Conservation (phyloP, 1,140 invertebrate species). For the Drosophila tsacasi region DNA sequence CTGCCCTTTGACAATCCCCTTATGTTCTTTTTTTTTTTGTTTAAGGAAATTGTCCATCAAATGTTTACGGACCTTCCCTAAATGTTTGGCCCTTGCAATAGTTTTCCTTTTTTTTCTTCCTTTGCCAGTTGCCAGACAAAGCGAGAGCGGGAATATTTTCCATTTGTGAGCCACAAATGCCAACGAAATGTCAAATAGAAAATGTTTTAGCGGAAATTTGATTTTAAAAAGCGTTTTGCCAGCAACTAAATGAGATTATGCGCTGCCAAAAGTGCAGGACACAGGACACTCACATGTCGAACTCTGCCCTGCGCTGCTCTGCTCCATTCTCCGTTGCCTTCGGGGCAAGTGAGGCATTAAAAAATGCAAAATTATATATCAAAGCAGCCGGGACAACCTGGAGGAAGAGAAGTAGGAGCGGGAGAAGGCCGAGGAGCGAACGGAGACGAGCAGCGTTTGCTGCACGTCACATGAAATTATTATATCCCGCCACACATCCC, state of each 20-base stretch:
- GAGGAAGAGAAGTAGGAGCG: slow-evolving; percentile 11
- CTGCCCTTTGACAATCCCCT: slow-evolving; percentile 1
- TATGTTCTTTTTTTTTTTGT: not conserved
- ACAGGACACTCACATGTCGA: slow-evolving; percentile 61
- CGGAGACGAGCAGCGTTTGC: slow-evolving; percentile 32
- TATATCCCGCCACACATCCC: slow-evolving; percentile 67
- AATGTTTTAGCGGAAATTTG: slow-evolving; percentile 84
- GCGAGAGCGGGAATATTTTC: slow-evolving; percentile 21
- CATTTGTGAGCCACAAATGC: slow-evolving; percentile 61
- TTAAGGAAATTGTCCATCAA: slow-evolving; percentile 41
- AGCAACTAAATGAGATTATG: slow-evolving; percentile 84
- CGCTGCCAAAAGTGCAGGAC: slow-evolving; percentile 75
- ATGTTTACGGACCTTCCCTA: slow-evolving; percentile 1
- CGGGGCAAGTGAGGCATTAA: slow-evolving; percentile 79
- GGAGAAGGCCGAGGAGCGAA: slow-evolving; percentile 4
- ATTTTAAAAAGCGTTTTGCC: slow-evolving; percentile 84
- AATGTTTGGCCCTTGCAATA: slow-evolving; percentile 10
- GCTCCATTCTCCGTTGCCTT: slow-evolving; percentile 27
- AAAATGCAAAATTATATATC: slow-evolving; percentile 84
- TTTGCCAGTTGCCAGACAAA: slow-evolving; percentile 25
- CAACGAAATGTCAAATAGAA: slow-evolving; percentile 71
- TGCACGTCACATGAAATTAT: slow-evolving; percentile 82
- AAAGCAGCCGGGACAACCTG: slow-evolving; percentile 66
- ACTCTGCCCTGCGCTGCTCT: not conserved
- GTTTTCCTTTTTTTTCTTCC: not conserved